Percentiles rank a stretch among this genome's conserved stretches.
Evolutionary conservation across 2,113 vertebrate species (phyloP).

Genomic region (Plecotus auritus): DNA sequence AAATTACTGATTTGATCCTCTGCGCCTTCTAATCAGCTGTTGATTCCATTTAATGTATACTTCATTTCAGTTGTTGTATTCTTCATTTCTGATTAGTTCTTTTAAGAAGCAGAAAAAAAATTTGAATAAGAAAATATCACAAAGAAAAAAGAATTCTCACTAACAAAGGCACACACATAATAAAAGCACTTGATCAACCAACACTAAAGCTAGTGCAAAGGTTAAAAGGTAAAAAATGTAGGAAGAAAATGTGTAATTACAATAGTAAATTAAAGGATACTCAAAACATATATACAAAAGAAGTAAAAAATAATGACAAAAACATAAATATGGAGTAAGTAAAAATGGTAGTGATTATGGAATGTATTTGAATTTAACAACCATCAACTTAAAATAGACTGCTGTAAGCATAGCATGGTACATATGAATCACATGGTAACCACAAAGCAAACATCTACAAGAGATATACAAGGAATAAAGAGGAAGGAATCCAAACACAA

Average conservation of each 20-base stretch:
- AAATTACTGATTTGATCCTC: neutral
- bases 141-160: neutral
- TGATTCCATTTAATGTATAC: neutral
- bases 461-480: neutral
- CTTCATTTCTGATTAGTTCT: neutral
- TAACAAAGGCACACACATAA: neutral
- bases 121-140: neutral
- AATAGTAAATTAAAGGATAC: neutral
- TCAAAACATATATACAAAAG: neutral
- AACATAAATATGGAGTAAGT: neutral
- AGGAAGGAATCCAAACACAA: neutral
- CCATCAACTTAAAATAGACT: neutral
- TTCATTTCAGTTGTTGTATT: neutral
- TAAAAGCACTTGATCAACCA: neutral
- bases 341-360: neutral
- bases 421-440: neutral
- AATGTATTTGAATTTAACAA: neutral
- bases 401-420: neutral
- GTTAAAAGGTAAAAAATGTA: neutral
- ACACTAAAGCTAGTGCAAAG: neutral
- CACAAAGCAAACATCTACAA: neutral
- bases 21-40: neutral
- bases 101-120: neutral
- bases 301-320: neutral
- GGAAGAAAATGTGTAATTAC: neutral